Conservation (phyloP, 2,113 vertebrate species). For the Pseudorhombus dupliciocellatus region DNA sequence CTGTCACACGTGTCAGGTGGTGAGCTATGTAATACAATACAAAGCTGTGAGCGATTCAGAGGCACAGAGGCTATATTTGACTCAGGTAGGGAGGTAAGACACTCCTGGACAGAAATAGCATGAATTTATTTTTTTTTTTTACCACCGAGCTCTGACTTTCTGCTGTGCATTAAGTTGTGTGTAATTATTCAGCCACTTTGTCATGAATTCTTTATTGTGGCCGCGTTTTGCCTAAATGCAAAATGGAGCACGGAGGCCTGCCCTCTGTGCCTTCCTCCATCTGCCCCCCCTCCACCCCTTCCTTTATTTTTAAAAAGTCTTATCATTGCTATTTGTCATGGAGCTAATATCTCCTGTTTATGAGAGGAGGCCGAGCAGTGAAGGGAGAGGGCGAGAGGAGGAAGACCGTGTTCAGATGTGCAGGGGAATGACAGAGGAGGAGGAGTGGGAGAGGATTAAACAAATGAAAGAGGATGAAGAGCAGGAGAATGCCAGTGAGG, state of each 20-base stretch:
- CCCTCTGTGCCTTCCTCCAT: constrained; percentile 5
- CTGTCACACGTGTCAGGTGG: constrained; percentile 39
- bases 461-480: constrained; percentile 66
- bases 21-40: constrained; percentile 40
- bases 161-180: constrained; percentile 59
- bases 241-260: constrained; percentile 49
- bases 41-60: constrained; percentile 16
- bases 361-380: constrained; percentile 32
- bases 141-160: constrained; percentile 34
- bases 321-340: constrained; percentile 48
- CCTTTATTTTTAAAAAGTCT: constrained; percentile 37
- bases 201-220: constrained; percentile 80
- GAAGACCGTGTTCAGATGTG: constrained; percentile 49
- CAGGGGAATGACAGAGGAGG: constrained; percentile 48
- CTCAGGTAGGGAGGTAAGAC: constrained; percentile 23
- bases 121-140: constrained; percentile 15
- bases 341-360: constrained; percentile 52
- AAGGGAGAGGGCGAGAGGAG: constrained; percentile 30
- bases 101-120: constrained; percentile 46
- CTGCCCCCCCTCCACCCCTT: too few species aligned
- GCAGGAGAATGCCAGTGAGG: constrained; percentile 36
- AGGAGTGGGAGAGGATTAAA: constrained; percentile 68
- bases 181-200: constrained; percentile 78
- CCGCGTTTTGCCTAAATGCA: constrained; percentile 68
- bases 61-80: constrained; percentile 38